These are phyloP conservation scores for Ostrea denselamellosa DNA, from an alignment of 1,140 invertebrate species.

Conservation along the genomic window DNA sequence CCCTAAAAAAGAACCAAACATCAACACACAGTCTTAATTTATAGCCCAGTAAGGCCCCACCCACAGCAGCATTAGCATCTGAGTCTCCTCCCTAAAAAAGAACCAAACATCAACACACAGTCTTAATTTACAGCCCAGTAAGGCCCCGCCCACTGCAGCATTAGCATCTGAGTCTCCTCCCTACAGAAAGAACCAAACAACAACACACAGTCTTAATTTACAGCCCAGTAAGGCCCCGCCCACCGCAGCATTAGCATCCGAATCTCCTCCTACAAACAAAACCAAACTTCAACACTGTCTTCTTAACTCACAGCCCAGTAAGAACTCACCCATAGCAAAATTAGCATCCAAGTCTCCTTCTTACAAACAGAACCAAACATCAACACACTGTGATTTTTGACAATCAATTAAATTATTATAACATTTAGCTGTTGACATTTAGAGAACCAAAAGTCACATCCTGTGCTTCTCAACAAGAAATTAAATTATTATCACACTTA, in stretches of 20 bases:
- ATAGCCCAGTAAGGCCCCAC: slow-evolving; percentile 74
- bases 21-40: neutral
- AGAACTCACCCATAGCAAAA: slow-evolving; percentile 72
- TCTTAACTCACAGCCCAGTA: slow-evolving; percentile 75
- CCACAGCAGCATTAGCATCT: slow-evolving; percentile 75
- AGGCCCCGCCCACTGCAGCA: slow-evolving; percentile 73
- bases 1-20: slow-evolving; percentile 68
- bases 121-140: slow-evolving; percentile 75
- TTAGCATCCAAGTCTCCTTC: slow-evolving; percentile 77
- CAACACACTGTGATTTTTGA: no score
- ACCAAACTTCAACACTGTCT: slow-evolving; percentile 54
- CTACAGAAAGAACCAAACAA: slow-evolving; percentile 56
- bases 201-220: slow-evolving; percentile 69
- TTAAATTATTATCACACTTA: no score
- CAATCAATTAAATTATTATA: no score
- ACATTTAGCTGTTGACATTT: no score
- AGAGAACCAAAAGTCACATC: no score
- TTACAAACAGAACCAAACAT: slow-evolving; percentile 45
- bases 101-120: slow-evolving; percentile 54
- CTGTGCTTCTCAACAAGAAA: no score
- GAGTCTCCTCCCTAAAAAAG: slow-evolving; percentile 73
- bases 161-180: slow-evolving; percentile 77
- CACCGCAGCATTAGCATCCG: slow-evolving; percentile 75
- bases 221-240: slow-evolving; percentile 75
- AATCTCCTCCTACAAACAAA: slow-evolving; percentile 71